phyloP scores from a whole-genome alignment of 2,113 vertebrate genomes.

The Platysternon megacephalum region DNA sequence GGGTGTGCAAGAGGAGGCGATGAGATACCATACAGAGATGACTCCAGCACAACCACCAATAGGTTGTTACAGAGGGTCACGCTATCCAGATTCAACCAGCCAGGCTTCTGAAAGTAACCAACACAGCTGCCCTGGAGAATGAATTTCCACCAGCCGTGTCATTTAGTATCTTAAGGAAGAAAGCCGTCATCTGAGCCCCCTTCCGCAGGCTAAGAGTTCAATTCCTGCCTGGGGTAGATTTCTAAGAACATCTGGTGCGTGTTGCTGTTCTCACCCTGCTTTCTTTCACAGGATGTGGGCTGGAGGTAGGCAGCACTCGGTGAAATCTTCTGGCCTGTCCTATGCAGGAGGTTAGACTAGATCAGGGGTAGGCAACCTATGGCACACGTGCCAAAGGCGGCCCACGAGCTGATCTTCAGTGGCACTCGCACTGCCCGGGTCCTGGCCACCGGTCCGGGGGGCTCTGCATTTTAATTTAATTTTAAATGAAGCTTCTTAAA shows the following conservation, averaged over 20 bases:
- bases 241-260: background rate
- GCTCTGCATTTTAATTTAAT: too few relatives aligned
- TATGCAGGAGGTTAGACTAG: background rate
- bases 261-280: background rate
- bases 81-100: background rate
- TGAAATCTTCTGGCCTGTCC: background rate
- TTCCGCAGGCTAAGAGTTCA: background rate
- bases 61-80: background rate
- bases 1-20: background rate
- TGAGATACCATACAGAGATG: background rate
- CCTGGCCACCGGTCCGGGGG: too few relatives aligned
- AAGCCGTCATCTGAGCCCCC: background rate
- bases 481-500: too few relatives aligned
- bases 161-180: background rate
- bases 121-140: background rate
- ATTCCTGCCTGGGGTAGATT: background rate
- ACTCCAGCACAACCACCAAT: too few relatives aligned
- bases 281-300: background rate
- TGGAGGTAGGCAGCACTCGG: too few relatives aligned
- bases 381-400: too few relatives aligned
- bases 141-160: fast-evolving
- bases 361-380: background rate
- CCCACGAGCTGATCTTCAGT: too few relatives aligned
- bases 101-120: background rate
- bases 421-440: too few relatives aligned